Base-by-base conservation (phyloP, 2,797 vertebrate genomes). In the Kryptopterus vitreolus region DNA sequence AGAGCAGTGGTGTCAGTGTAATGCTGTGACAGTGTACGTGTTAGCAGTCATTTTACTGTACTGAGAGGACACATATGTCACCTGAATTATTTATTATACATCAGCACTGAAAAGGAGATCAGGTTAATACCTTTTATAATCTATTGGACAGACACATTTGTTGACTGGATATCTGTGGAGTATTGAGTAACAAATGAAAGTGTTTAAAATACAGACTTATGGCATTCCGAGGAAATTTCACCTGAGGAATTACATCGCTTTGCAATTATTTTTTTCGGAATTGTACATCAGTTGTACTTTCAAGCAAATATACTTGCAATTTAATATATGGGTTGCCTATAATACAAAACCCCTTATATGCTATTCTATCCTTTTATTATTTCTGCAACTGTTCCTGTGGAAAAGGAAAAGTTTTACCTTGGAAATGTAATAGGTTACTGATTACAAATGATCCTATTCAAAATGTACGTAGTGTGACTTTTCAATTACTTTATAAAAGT, bases 11-110 rank as follows among this genome's bases (percentile, higher is more conserved):
- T 70, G 26, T 52, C 26, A 31, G 22, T 7, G 16, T 43, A 18
- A n/a, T 68, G 53, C 35, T 81, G 75, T 83, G 71, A 57, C 77
- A 26, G 61, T 74, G 78, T 69, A 83, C 81, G 71, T 66, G 66
- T 58, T 79, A 38, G 20, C 18, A 78, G 48, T 62, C 31, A n/a
- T 15, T 65, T 24, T n/a, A 24, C 46, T 68, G 52, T 66, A n/a
- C n/a, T n/a, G 22, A 52, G 11, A 31, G 68, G 68, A 33, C 4
- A 22, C 46, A 20, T 33, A 13, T 53, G 26, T 50, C 15, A 70
- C 20, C 16, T 50, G 46, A 52, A 16, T 11, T 46, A 31, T 70
- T 10, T 1, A 24, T 50, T 50, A 20, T 43, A 12, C 33, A 66
- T 26, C n/a, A 68, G n/a, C n/a, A 3, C 65, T 68, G 2, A 68